Percentiles rank a stretch among this genome's conserved stretches.
Conservation (phyloP, 1,140 invertebrate species). For the Dryas iulia region DNA sequence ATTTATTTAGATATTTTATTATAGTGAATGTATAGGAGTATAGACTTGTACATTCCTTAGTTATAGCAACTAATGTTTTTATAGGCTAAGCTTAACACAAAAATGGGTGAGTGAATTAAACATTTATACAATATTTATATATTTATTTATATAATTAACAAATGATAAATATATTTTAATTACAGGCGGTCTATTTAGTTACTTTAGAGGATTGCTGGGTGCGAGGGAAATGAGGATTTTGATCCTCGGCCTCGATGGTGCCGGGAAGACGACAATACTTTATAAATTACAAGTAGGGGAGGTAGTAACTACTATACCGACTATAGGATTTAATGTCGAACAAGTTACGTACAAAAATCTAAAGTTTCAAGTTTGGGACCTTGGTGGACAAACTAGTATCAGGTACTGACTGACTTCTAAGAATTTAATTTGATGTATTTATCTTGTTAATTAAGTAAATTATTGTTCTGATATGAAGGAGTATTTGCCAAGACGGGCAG, state of each 20-base stretch:
- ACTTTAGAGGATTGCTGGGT: conserved; percentile 95
- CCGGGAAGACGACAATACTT: conserved; percentile 99
- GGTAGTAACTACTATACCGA: conserved; percentile 98
- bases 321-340: conserved; percentile 98
- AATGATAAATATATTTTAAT: background rate
- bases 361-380: conserved; percentile 99
- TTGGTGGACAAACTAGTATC: conserved; percentile 98
- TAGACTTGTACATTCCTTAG: conserved; percentile 52
- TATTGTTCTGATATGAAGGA: too few relatives aligned
- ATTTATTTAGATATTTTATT: conserved; percentile 30
- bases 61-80: conserved; percentile 61
- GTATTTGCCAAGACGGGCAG: too few relatives aligned
- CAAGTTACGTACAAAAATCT: conserved; percentile 98
- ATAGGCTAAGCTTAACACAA: conserved; percentile 61
- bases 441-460: too few relatives aligned
- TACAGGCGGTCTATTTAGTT: conserved; percentile 96
- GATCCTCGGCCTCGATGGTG: conserved; percentile 98
- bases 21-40: conserved; percentile 43
- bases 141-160: background rate
- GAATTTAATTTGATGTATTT: too few relatives aligned
- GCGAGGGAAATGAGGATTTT: conserved; percentile 98
- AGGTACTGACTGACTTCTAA: conserved; percentile 76
- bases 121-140: conserved; percentile 15
- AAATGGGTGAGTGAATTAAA: conserved; percentile 61
- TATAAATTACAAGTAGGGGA: conserved; percentile 99